Conservation (phyloP, 1,140 invertebrate species). For the Eriocheir sinensis region DNA sequence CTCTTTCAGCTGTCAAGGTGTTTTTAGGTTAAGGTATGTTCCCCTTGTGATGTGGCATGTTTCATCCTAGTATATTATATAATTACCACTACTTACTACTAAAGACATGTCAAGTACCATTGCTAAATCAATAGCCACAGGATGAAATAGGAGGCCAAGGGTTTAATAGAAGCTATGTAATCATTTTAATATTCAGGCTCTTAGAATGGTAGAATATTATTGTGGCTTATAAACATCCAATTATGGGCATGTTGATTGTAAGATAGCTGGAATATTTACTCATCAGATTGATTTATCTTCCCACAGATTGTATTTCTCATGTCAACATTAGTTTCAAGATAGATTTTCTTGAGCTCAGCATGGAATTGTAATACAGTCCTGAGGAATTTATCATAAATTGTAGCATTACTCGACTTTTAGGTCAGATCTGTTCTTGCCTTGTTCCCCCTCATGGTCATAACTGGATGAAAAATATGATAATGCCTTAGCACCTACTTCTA, state of each 20-base stretch:
- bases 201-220: conserved; percentile 71
- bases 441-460: conserved; percentile 70
- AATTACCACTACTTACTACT: conserved; percentile 65
- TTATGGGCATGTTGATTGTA: conserved; percentile 77
- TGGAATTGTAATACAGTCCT: conserved; percentile 51
- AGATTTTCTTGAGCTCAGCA: conserved; percentile 30
- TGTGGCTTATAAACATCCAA: conserved; percentile 75
- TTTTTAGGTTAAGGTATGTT: conserved; percentile 64
- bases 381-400: conserved; percentile 5
- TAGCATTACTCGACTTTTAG: conserved; percentile 40
- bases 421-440: conserved; percentile 45
- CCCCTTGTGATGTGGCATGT: conserved; percentile 72
- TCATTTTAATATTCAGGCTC: conserved; percentile 73
- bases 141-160: conserved; percentile 65
- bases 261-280: conserved; percentile 66
- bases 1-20: conserved; percentile 73
- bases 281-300: conserved; percentile 52
- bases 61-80: conserved; percentile 75
- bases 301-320: conserved; percentile 50
- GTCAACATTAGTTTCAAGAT: conserved; percentile 56
- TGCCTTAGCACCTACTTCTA: conserved; percentile 75
- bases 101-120: conserved; percentile 68
- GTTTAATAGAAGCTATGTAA: conserved; percentile 72
- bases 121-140: conserved; percentile 65
- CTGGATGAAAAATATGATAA: conserved; percentile 73